Evolutionary conservation across 2,113 vertebrate genomes (phyloP).

Genomic region (Egretta garzetta): DNA sequence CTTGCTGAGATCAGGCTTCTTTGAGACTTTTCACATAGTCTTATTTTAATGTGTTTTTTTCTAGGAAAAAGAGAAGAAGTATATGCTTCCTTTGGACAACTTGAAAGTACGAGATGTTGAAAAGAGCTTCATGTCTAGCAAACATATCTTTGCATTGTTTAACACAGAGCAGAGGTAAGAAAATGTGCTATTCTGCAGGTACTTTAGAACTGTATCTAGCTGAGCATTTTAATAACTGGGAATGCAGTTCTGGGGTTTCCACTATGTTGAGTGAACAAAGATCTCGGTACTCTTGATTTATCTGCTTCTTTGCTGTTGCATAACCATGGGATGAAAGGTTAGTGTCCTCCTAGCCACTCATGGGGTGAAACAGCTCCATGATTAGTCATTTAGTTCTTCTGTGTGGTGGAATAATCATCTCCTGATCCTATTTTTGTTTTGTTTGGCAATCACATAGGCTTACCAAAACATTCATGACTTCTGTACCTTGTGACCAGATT

Average conservation of each 20-base stretch:
- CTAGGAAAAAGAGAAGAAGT: conserved; percentile 95
- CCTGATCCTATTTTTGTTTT: conserved; percentile 38
- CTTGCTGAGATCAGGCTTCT: background rate
- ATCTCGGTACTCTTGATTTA: background rate
- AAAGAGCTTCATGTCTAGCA: conserved; percentile 98
- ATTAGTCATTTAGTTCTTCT: conserved; percentile 28
- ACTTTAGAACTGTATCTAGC: background rate
- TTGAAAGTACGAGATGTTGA: conserved; percentile 95
- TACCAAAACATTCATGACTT: conserved; percentile 50
- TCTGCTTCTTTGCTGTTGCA: background rate
- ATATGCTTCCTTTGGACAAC: conserved; percentile 96
- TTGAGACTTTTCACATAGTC: background rate
- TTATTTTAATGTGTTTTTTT: background rate
- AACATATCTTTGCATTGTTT: conserved; percentile 95
- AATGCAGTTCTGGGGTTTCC: background rate
- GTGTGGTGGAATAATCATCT: conserved; percentile 36
- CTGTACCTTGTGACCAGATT: conserved; percentile 54
- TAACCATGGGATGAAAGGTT: background rate
- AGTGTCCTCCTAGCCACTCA: background rate
- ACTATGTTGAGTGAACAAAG: background rate
- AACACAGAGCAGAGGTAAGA: conserved; percentile 96
- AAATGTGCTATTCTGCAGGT: conserved; percentile 54
- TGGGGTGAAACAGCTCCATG: background rate
- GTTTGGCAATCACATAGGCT: conserved; percentile 42
- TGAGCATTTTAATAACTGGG: background rate